Percentiles rank a stretch among this genome's conserved stretches.
phyloP scores from a whole-genome alignment of 2,888 invertebrate species.

The Hipparchia semele region DNA sequence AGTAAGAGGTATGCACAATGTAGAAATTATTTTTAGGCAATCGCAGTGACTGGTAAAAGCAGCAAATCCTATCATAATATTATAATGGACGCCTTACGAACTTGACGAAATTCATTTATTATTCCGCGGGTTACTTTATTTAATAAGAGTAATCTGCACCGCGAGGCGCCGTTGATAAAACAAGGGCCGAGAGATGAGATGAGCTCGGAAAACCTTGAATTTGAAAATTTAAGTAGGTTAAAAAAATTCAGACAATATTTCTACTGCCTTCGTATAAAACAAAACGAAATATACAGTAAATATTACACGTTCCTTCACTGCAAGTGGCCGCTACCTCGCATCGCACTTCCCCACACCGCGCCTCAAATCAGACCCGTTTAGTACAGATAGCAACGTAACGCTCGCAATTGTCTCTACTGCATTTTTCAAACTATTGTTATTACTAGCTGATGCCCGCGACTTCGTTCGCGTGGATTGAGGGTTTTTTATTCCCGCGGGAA shows the following conservation, averaged over 20 bases:
- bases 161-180: conserved; percentile 15
- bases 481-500: too few species aligned
- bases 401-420: too few species aligned
- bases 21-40: too few species aligned
- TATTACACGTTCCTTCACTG: too few species aligned
- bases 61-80: not conserved
- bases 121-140: conserved; percentile 18
- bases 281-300: not conserved
- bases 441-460: not conserved
- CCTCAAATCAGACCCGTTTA: too few species aligned
- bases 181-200: conserved; percentile 15
- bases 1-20: too few species aligned
- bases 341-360: too few species aligned
- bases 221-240: not conserved
- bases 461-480: too few species aligned
- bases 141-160: conserved; percentile 22
- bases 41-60: too few species aligned
- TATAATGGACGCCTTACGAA: conserved; percentile 3
- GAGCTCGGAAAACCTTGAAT: conserved; percentile 16
- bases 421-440: too few species aligned
- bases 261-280: not conserved
- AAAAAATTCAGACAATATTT: not conserved
- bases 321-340: too few species aligned
- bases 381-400: too few species aligned
- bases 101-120: conserved; percentile 15